Evolutionary conservation across 2,113 vertebrate genomes (phyloP).

Genomic region (Polypterus bichir): DNA sequence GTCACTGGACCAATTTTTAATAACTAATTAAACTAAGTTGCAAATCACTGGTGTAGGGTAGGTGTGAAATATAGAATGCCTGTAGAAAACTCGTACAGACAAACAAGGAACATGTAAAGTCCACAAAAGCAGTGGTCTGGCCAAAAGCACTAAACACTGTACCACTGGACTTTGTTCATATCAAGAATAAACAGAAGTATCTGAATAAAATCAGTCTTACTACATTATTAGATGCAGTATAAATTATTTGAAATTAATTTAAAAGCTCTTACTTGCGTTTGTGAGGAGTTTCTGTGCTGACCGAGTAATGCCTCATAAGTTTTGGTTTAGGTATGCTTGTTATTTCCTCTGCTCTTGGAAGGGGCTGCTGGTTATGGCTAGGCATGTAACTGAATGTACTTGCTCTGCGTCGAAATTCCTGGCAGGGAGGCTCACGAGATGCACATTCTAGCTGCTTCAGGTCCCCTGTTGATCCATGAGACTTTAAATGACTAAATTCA

Average conservation of each 20-base stretch:
- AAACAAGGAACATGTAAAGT: too few relatives aligned
- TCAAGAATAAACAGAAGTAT: too few relatives aligned
- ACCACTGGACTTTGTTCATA: too few relatives aligned
- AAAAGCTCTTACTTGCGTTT: conserved; percentile 65
- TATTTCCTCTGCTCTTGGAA: conserved; percentile 32
- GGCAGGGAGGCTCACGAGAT: conserved; percentile 36
- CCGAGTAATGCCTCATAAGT: conserved; percentile 88
- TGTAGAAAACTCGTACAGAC: too few relatives aligned
- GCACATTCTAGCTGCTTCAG: conserved; percentile 43
- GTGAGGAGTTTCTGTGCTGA: conserved; percentile 86
- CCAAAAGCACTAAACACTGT: too few relatives aligned
- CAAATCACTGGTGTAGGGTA: too few relatives aligned
- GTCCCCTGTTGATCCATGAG: conserved; percentile 64
- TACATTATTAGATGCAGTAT: too few relatives aligned
- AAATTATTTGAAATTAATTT: neutral
- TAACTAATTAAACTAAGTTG: too few relatives aligned
- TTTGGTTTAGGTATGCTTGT: conserved; percentile 64
- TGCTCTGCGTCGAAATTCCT: conserved; percentile 64
- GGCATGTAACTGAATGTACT: conserved; percentile 80
- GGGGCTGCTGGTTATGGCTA: conserved; percentile 29
- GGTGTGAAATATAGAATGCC: too few relatives aligned
- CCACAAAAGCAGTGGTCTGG: too few relatives aligned
- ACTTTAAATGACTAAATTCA: conserved; percentile 32
- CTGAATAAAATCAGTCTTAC: too few relatives aligned
- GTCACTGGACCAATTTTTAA: too few relatives aligned